Conservation (phyloP, 23 tunicate genomes). For the Oikopleura dioica region DNA sequence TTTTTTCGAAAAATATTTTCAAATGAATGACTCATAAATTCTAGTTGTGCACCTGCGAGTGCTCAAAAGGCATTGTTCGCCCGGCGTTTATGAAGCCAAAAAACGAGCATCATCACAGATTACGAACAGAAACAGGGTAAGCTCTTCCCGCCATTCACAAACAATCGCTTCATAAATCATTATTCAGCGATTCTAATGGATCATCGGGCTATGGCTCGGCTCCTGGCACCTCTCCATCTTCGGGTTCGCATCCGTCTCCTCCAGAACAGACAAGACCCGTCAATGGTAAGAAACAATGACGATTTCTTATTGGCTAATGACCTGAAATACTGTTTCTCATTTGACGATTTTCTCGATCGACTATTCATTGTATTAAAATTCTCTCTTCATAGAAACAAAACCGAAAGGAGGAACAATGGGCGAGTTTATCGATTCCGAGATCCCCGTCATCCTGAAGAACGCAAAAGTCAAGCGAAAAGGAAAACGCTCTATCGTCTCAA, state of each 20-base stretch:
- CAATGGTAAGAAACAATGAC: too few species aligned
- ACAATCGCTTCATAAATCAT: too few species aligned
- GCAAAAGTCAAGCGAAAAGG: slow-evolving; percentile 5
- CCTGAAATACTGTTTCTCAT: too few species aligned
- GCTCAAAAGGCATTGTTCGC: slow-evolving; percentile 1
- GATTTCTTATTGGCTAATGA: too few species aligned
- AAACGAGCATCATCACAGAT: neutral
- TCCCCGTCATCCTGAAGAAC: neutral
- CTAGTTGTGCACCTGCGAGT: slow-evolving; percentile 5
- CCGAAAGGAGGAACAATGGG: neutral
- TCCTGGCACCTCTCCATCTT: too few species aligned
- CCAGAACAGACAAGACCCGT: too few species aligned
- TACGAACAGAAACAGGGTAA: slow-evolving; percentile 10
- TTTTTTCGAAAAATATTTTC: neutral
- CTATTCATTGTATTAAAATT: neutral
- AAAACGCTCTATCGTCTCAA: neutral
- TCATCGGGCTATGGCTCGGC: too few species aligned
- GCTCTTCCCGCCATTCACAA: too few species aligned
- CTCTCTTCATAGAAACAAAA: neutral
- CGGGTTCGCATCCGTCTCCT: too few species aligned
- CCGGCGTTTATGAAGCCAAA: neutral
- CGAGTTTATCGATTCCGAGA: slow-evolving; percentile 3
- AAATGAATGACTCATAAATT: neutral
- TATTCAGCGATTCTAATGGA: too few species aligned
- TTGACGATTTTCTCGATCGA: too few species aligned